Percentiles rank a stretch among this genome's conserved stretches.
These are phyloP conservation scores for Micrasema minimum DNA, from an alignment of 1,140 invertebrate species.

Conservation along the genomic window DNA sequence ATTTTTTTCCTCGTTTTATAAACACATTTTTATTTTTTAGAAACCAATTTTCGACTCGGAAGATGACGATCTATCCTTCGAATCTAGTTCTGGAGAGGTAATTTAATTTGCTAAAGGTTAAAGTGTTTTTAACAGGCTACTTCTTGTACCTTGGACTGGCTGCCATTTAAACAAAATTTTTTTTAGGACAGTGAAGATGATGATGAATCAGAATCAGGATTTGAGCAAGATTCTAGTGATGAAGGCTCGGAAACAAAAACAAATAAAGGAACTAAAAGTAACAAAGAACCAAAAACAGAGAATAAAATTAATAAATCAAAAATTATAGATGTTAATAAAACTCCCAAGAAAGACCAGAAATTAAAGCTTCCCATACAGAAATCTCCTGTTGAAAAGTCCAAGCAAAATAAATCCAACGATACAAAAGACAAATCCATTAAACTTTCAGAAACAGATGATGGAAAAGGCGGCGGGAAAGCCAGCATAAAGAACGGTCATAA, in stretches of 20 bases:
- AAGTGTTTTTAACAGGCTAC: too few relatives aligned
- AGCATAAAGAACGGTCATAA: background rate
- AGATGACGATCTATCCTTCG: slow-evolving; percentile 47
- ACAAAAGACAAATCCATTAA: background rate
- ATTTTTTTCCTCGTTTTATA: too few relatives aligned
- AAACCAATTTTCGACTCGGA: slow-evolving; percentile 47
- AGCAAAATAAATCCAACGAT: background rate
- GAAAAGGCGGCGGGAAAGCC: background rate
- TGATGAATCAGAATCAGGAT: slow-evolving; percentile 37
- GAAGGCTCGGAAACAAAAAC: slow-evolving; percentile 23
- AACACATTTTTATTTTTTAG: slow-evolving; percentile 34
- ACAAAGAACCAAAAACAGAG: slow-evolving; percentile 25
- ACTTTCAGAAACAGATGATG: background rate
- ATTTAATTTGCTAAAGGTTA: background rate
- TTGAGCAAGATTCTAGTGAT: slow-evolving; percentile 42
- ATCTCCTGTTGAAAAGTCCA: background rate
- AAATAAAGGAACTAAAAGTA: slow-evolving; percentile 25
- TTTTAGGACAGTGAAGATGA: slow-evolving; percentile 48
- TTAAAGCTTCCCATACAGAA: too few relatives aligned
- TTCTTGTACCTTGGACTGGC: too few relatives aligned
- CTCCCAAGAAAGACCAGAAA: slow-evolving; percentile 6
- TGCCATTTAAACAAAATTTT: too few relatives aligned
- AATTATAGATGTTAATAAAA: slow-evolving; percentile 10
- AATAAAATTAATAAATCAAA: background rate
- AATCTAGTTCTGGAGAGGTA: slow-evolving; percentile 44